Evolutionary conservation across 1,140 invertebrate genomes (phyloP), one percentile per base, ranked within the genome.

Genomic region (Diprion similis): DNA sequence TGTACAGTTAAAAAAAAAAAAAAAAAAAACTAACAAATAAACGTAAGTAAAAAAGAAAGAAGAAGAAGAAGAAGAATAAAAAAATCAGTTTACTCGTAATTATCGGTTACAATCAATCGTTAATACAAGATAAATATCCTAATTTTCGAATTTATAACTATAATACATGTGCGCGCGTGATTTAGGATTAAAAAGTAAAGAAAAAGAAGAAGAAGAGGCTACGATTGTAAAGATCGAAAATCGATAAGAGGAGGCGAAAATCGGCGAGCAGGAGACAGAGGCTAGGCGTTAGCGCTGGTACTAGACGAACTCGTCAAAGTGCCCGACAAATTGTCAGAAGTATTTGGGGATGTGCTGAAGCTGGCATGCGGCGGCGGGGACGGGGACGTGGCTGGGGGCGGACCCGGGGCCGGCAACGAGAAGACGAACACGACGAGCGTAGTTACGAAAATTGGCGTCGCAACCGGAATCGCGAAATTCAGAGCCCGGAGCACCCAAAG

Each of bases 321-420:
- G 82, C 83, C 85, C 80, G 85, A 86, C 76, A 87, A 87, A 76
- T 77, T 87, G 78, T 87, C 86, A 48, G 85, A 86, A 73, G 83
- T 87, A 9, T 75, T 87, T 65, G 85, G 82, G 66, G 85, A 86
- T 83, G 83, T 87, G 45, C 78, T 87, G 81, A 85, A 85, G 80
- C 67, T 87, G 82, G 85, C 83, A 79, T 85, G 84, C 81, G 81
- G 84, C 65, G 81, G 84, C 37, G 73, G 79, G 47, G 75, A 78
- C 37, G 47, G 65, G 67, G 70, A 70, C 45, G 24, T 71, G 46
- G 69, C 46, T 71, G 76, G 76, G 6, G 71, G 73, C 48, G 75
- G 24, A 46, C 75, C 66, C 46, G 80, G 77, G 68, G 79, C 79
- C 68, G 78, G 72, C 4, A 80, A 78, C 15, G 68, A 75, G 67